Percentiles rank a stretch among this genome's conserved stretches.
Conservation (phyloP, 2,888 invertebrate genomes). For the Serripes groenlandicus region DNA sequence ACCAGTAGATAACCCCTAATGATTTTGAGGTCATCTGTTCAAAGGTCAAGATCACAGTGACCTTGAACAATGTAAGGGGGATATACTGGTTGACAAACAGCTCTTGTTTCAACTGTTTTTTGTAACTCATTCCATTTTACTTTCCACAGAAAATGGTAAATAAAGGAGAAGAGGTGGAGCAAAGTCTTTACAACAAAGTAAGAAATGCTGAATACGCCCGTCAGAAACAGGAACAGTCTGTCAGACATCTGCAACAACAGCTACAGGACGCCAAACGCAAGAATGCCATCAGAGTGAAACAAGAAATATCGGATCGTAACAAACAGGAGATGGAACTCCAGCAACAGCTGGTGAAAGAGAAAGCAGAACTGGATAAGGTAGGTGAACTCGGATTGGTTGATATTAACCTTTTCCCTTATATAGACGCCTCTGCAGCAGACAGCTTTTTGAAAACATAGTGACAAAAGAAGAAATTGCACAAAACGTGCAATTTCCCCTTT, state of each 20-base stretch:
- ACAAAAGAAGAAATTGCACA: no score
- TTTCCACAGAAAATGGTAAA: constrained; percentile 85
- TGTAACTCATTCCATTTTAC: no score
- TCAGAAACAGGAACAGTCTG: constrained; percentile 84
- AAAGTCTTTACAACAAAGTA: constrained; percentile 81
- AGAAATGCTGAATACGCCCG: constrained; percentile 83
- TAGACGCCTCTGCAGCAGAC: no score
- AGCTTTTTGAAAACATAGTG: no score
- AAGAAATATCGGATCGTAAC: constrained; percentile 76
- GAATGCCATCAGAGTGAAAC: constrained; percentile 79
- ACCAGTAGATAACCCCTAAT: no score
- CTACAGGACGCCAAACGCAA: constrained; percentile 78
- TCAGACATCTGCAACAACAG: constrained; percentile 78
- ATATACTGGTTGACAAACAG: no score
- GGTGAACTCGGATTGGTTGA: constrained; percentile 8
- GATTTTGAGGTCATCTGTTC: no score
- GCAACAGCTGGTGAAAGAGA: constrained; percentile 80
- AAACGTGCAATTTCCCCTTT: no score
- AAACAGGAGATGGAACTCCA: constrained; percentile 80
- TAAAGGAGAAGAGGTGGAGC: constrained; percentile 84
- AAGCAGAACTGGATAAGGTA: constrained; percentile 85
- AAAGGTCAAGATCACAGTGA: no score
- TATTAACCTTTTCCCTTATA: no score
- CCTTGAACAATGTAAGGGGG: no score
- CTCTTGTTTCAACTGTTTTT: no score